A percentile compares a stretch with the other conserved stretches of the same genome.
phyloP scores from a whole-genome alignment of 2,888 invertebrate species.

The Pachymerium ferrugineum region DNA sequence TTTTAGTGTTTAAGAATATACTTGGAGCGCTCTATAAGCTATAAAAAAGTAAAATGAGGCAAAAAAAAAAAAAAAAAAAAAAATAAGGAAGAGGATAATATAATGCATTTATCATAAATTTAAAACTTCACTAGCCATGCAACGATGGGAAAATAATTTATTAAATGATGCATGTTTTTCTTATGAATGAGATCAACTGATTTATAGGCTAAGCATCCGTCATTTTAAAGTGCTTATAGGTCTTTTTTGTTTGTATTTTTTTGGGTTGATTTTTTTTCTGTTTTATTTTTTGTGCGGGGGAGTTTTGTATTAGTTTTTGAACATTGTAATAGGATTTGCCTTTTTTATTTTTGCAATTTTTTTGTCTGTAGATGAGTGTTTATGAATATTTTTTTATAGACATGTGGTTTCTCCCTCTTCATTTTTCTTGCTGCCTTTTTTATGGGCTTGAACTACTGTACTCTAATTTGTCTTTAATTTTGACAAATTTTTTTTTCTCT shows the following conservation, averaged over 20 bases:
- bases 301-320: no score
- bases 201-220: background rate
- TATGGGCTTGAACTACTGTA: no score
- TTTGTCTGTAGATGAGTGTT: no score
- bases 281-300: background rate
- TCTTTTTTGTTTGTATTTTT: background rate
- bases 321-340: no score
- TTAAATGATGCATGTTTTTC: slow-evolving; percentile 1
- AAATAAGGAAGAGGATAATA: background rate
- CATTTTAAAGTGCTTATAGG: background rate
- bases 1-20: slow-evolving; percentile 16
- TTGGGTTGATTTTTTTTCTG: background rate
- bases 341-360: no score
- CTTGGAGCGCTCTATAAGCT: slow-evolving; percentile 3
- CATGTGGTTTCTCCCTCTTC: no score
- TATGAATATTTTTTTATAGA: no score
- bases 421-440: no score
- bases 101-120: slow-evolving; percentile 16
- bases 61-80: background rate
- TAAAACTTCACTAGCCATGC: background rate
- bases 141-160: slow-evolving; percentile 7
- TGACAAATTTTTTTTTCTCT: no score
- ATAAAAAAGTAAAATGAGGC: slow-evolving; percentile 6
- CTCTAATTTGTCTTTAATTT: no score
- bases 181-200: background rate